Conservation (phyloP, 1,140 invertebrate species). For the Araneus ventricosus region DNA sequence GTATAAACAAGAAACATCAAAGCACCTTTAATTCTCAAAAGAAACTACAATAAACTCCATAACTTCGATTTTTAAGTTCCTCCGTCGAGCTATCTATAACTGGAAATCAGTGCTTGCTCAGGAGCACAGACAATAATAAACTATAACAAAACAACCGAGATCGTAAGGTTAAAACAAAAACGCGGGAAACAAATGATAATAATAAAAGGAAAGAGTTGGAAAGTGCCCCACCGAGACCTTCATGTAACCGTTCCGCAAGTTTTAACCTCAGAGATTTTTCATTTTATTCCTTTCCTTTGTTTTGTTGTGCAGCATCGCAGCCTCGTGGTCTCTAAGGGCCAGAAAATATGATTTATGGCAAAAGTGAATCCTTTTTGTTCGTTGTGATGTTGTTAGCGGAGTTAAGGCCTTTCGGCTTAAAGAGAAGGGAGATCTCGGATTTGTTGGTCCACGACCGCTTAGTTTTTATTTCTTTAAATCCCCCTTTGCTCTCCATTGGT, state of each 20-base stretch:
- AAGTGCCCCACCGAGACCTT: not conserved
- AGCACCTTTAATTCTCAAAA: not conserved
- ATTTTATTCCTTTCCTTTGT: not conserved
- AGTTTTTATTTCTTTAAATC: conserved; percentile 26
- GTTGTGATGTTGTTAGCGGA: not conserved
- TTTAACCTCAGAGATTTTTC: conserved; percentile 18
- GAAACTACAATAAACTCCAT: not conserved
- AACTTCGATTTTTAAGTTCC: not conserved
- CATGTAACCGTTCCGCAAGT: conserved; percentile 15
- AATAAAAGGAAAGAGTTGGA: conserved; percentile 35
- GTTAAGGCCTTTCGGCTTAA: conserved; percentile 15
- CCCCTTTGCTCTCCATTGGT: not conserved
- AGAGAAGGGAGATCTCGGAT: not conserved
- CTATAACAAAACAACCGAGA: not conserved
- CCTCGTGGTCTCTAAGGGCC: not conserved
- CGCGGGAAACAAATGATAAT: not conserved
- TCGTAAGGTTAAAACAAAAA: not conserved
- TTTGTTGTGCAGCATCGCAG: not conserved
- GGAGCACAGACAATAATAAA: not conserved
- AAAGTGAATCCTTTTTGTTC: conserved; percentile 5
- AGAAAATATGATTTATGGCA: conserved; percentile 38
- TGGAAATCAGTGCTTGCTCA: not conserved
- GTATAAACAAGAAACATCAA: not conserved
- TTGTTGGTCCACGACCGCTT: conserved; percentile 19
- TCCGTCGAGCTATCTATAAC: not conserved